Conservation (phyloP, 1,140 invertebrate species). For the Charaxes varanes region DNA sequence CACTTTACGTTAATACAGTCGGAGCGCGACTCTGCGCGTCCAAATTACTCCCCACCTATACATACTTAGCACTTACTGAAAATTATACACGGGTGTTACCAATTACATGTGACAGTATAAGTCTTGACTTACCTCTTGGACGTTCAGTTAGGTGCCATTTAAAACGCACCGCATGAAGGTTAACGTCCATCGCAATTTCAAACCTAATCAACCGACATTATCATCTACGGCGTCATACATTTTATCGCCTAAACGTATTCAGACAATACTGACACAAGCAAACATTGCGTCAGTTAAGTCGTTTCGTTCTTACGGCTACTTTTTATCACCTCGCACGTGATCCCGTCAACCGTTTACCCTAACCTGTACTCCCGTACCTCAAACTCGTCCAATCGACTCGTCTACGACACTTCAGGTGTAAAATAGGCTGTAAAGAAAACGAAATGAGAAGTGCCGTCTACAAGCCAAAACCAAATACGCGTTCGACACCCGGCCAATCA, state of each 20-base stretch:
- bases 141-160: no score
- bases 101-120: slow-evolving; percentile 12
- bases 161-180: slow-evolving; percentile 14
- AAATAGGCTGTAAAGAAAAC: not conserved
- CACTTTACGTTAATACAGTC: slow-evolving; percentile 28
- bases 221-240: not conserved
- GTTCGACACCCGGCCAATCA: slow-evolving; percentile 20
- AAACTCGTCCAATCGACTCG: slow-evolving; percentile 3
- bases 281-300: not conserved
- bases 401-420: not conserved
- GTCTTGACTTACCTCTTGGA: slow-evolving; percentile 23
- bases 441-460: slow-evolving; percentile 5
- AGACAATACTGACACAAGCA: slow-evolving; percentile 6
- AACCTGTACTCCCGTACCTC: slow-evolving; percentile 18
- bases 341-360: slow-evolving; percentile 63
- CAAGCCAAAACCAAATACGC: slow-evolving; percentile 4
- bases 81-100: slow-evolving; percentile 22
- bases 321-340: slow-evolving; percentile 46
- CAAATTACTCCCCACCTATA: slow-evolving; percentile 20
- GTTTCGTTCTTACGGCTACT: slow-evolving; percentile 12
- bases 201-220: no score
- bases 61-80: slow-evolving; percentile 26
- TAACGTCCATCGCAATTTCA: no score
- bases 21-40: slow-evolving; percentile 2
- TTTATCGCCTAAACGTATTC: slow-evolving; percentile 9